phyloP scores from a whole-genome alignment of 1,140 invertebrate genomes.

The Drosophila carrolli region DNA sequence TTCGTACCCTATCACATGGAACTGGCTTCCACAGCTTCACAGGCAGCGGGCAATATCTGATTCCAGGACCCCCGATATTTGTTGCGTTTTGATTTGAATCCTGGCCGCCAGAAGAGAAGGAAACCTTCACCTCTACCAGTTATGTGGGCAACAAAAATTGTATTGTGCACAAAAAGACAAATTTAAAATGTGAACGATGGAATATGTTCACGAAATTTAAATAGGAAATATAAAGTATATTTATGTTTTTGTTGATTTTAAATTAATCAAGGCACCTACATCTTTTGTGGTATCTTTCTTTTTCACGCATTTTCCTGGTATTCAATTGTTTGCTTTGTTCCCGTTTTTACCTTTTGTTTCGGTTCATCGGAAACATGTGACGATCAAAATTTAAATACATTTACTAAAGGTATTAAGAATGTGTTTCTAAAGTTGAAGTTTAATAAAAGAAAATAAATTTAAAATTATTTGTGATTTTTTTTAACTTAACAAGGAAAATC shows the following conservation, averaged over 20 bases:
- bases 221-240: background rate
- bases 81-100: slow-evolving; percentile 5
- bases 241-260: slow-evolving; percentile 15
- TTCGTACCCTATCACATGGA: slow-evolving; percentile 29
- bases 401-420: background rate
- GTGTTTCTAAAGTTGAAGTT: background rate
- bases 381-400: background rate
- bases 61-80: background rate
- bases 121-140: background rate
- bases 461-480: background rate
- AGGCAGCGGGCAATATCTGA: background rate
- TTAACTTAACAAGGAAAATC: no score
- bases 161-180: slow-evolving; percentile 14
- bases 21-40: background rate
- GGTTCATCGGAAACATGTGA: background rate
- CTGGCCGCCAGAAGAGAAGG: background rate
- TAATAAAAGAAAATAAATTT: background rate
- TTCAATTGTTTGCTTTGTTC: background rate
- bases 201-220: slow-evolving; percentile 4
- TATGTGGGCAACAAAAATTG: slow-evolving; percentile 6
- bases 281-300: slow-evolving; percentile 4
- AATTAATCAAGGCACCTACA: slow-evolving; percentile 2
- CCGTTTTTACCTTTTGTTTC: background rate
- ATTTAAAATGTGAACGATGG: background rate
- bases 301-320: slow-evolving; percentile 8